Conservation (phyloP, 2,113 vertebrate species). For the Sclerurus mexicanus region DNA sequence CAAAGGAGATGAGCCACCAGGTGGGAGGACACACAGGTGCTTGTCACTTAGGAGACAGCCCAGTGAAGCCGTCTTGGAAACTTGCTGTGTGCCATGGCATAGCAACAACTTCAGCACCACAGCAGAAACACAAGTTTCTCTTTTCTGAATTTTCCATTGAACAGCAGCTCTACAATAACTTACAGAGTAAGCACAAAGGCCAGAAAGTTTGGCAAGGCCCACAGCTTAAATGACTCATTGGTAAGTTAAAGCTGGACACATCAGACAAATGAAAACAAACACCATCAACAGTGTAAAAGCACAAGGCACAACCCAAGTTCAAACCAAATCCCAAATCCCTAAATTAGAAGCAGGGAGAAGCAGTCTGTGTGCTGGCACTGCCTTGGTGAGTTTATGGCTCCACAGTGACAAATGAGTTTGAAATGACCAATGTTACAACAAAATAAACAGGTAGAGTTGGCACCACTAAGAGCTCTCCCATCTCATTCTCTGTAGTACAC, state of each 20-base stretch:
- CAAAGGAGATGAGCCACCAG: neutral
- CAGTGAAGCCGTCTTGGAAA: neutral
- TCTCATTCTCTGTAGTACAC: neutral
- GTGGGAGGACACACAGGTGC: neutral
- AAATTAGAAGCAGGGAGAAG: neutral
- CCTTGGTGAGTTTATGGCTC: neutral
- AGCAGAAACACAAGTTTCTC: neutral
- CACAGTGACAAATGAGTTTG: neutral
- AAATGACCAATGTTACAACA: neutral
- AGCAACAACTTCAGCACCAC: neutral
- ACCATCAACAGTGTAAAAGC: accelerated
- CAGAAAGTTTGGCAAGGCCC: neutral
- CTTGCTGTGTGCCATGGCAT: neutral
- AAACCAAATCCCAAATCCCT: neutral
- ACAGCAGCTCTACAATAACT: neutral
- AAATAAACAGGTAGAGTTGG: neutral
- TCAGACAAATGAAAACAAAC: neutral
- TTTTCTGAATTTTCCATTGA: neutral
- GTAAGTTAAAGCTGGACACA: neutral
- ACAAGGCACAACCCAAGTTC: neutral
- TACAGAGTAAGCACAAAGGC: neutral
- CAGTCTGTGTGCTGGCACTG: neutral
- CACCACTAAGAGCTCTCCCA: neutral
- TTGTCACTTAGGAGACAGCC: neutral
- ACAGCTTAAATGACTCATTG: neutral